Percentiles rank a stretch among this genome's conserved stretches.
Evolutionary conservation across 2,113 vertebrate species (phyloP).

Genomic region (Phainopepla nitens): DNA sequence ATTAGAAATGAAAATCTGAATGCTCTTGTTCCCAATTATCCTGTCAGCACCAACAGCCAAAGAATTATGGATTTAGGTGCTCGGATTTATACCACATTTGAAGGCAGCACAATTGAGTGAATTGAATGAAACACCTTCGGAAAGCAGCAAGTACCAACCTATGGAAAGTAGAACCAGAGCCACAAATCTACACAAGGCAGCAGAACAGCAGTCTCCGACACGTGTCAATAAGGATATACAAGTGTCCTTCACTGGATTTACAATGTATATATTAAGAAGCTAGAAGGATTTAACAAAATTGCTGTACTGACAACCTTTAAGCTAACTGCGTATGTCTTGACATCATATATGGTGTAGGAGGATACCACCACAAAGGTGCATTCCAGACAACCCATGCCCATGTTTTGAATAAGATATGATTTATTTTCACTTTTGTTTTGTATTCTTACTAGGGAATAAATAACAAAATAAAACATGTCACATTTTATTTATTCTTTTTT

Average conservation of each 20-base stretch:
- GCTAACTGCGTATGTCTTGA: slow-evolving; percentile 44
- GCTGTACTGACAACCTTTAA: slow-evolving; percentile 56
- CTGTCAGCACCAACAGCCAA: slow-evolving; percentile 8
- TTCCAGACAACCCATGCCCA: slow-evolving; percentile 48
- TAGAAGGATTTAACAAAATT: slow-evolving; percentile 55
- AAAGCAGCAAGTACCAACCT: background rate
- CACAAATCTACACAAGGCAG: background rate
- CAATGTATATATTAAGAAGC: slow-evolving; percentile 58
- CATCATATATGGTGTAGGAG: slow-evolving; percentile 2
- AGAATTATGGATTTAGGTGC: slow-evolving; percentile 17
- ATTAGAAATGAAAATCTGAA: slow-evolving; percentile 13
- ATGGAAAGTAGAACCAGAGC: background rate
- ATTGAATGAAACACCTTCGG: background rate
- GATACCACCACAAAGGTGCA: background rate
- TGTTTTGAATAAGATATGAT: slow-evolving; percentile 69
- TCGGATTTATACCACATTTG: background rate
- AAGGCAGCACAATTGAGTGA: background rate
- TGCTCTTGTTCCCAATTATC: slow-evolving; percentile 13
- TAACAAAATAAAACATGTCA: slow-evolving; percentile 78
- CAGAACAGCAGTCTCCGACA: slow-evolving; percentile 37
- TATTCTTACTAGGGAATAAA: slow-evolving; percentile 72
- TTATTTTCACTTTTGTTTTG: slow-evolving; percentile 74
- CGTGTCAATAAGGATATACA: slow-evolving; percentile 41
- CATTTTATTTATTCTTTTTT: slow-evolving; percentile 75
- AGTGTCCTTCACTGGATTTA: slow-evolving; percentile 41